These are phyloP conservation scores for Mesocricetus auratus DNA, from an alignment of 2,113 vertebrate genomes.

Conservation along the genomic window DNA sequence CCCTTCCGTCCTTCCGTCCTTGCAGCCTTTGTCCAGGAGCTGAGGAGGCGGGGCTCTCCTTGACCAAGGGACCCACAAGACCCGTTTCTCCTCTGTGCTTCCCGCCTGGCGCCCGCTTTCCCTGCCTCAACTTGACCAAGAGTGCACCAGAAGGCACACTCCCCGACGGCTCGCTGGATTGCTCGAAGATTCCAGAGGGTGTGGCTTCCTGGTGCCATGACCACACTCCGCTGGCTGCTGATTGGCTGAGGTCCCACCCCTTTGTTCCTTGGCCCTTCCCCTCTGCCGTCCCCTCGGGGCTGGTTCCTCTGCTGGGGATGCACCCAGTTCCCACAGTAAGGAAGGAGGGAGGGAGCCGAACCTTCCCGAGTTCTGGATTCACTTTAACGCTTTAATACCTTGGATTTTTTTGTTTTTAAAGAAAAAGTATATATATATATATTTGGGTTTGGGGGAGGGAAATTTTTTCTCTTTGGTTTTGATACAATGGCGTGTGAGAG, in stretches of 20 bases:
- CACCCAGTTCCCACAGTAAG: conserved; percentile 68
- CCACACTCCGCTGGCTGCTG: conserved; percentile 78
- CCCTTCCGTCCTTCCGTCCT: not conserved
- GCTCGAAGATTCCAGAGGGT: conserved; percentile 66
- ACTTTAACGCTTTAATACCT: conserved; percentile 84
- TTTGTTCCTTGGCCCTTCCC: conserved; percentile 67
- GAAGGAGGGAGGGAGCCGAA: conserved; percentile 68
- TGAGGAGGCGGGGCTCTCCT: conserved; percentile 92
- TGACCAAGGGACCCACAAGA: conserved; percentile 82
- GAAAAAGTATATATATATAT: conserved; percentile 77
- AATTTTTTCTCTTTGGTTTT: conserved; percentile 78
- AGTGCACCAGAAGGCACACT: conserved; percentile 66
- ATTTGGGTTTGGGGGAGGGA: conserved; percentile 73
- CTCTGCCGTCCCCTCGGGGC: conserved; percentile 75
- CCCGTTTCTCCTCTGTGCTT: conserved; percentile 4
- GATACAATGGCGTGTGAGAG: conserved; percentile 77
- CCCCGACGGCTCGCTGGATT: too few species aligned
- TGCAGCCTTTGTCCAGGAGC: conserved; percentile 93
- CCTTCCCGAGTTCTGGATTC: conserved; percentile 79
- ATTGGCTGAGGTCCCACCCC: conserved; percentile 72
- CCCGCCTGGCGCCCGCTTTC: conserved; percentile 67
- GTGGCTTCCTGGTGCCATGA: conserved; percentile 48
- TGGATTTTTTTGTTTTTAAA: conserved; percentile 77
- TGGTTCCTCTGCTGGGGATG: conserved; percentile 78
- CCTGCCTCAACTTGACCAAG: conserved; percentile 68